phyloP scores from a whole-genome alignment of 2,888 invertebrate genomes.

The Hypomecis atomaria region DNA sequence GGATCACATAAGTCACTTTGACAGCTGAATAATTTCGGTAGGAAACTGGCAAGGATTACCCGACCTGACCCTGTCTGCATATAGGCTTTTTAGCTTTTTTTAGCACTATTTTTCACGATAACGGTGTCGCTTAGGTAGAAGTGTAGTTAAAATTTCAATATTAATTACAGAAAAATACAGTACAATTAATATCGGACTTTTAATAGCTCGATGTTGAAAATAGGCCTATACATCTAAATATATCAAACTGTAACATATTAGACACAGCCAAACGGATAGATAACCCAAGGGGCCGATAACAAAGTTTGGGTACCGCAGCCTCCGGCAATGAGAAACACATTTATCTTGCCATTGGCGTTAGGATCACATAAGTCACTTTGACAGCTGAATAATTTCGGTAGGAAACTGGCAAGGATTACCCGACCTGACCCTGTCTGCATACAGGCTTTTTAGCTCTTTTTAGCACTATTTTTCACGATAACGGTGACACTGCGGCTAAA shows the following conservation, averaged over 20 bases:
- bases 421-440: conserved; percentile 42
- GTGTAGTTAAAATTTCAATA: too few relatives aligned
- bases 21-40: conserved; percentile 53
- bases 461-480: conserved; percentile 31
- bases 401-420: conserved; percentile 40
- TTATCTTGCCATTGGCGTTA: conserved; percentile 55
- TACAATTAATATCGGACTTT: not conserved
- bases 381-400: conserved; percentile 53
- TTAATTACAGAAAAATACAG: too few relatives aligned
- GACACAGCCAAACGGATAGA: conserved; percentile 16
- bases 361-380: conserved; percentile 56
- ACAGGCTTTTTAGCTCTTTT: conserved; percentile 19
- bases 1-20: conserved; percentile 56
- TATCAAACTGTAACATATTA: conserved; percentile 22
- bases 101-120: conserved; percentile 31
- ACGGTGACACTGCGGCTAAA: conserved; percentile 26
- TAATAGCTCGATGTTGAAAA: conserved; percentile 30
- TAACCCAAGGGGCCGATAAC: conserved; percentile 25
- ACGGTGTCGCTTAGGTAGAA: conserved; percentile 26
- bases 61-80: conserved; percentile 42
- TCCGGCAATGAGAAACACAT: conserved; percentile 52
- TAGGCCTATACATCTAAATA: not conserved
- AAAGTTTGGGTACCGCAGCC: conserved; percentile 47
- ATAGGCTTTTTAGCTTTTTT: conserved; percentile 21
- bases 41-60: conserved; percentile 40